A percentile compares a stretch with the other conserved stretches of the same genome.
Conservation (phyloP, 2,797 vertebrate genomes). For the Taenioides sp. region DNA sequence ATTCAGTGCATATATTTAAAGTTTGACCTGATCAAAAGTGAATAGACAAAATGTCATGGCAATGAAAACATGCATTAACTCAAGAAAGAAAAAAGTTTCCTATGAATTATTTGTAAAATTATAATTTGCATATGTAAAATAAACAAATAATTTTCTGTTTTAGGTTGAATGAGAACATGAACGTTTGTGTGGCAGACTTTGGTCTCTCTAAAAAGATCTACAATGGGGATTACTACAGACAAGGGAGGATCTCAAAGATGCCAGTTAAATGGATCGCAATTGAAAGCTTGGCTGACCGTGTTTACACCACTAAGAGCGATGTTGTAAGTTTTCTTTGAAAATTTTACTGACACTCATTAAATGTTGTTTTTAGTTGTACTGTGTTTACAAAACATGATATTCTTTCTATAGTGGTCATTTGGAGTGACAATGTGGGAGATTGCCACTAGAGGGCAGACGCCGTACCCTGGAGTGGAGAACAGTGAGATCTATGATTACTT, state of each 20-base stretch:
- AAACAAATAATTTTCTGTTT: not conserved
- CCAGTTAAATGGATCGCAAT: constrained; percentile 96
- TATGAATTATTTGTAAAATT: not conserved
- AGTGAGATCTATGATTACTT: constrained; percentile 94
- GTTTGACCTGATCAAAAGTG: not conserved
- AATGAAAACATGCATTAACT: not conserved
- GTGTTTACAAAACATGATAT: not conserved
- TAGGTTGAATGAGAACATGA: constrained; percentile 95
- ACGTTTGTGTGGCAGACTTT: constrained; percentile 90
- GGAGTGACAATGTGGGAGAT: constrained; percentile 97
- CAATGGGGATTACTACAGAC: constrained; percentile 91
- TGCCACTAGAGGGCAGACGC: constrained; percentile 89
- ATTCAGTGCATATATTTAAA: not conserved
- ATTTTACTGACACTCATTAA: not conserved
- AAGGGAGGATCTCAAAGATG: constrained; percentile 93
- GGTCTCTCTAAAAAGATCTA: constrained; percentile 95
- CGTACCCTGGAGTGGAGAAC: constrained; percentile 92
- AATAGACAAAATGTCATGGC: not conserved
- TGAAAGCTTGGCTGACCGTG: constrained; percentile 89
- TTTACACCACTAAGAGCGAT: constrained; percentile 93
- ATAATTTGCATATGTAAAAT: not conserved
- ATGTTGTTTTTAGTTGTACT: not conserved
- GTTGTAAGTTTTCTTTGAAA: constrained; percentile 78
- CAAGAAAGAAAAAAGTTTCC: not conserved
- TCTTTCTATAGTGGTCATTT: constrained; percentile 85